Conservation (phyloP, 1,140 invertebrate species). For the Drosophila setifemur region DNA sequence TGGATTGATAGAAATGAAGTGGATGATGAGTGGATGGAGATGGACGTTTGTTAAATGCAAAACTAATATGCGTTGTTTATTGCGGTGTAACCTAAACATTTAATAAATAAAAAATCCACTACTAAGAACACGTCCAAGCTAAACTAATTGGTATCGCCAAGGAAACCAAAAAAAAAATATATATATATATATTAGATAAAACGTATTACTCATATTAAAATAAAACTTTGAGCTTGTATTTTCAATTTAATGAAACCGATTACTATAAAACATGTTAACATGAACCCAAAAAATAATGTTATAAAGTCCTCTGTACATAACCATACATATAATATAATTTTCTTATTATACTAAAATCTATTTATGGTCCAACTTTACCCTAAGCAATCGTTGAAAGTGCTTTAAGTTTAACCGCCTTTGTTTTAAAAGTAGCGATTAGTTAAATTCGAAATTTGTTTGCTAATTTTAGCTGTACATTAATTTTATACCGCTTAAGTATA, state of each 20-base stretch:
- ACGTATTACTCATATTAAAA: slow-evolving; percentile 49
- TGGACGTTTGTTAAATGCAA: neutral
- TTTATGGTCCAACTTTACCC: slow-evolving; percentile 33
- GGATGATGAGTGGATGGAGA: too few species aligned
- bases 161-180: slow-evolving; percentile 20
- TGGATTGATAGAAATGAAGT: too few species aligned
- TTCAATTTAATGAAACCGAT: slow-evolving; percentile 59
- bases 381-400: slow-evolving; percentile 76
- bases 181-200: slow-evolving; percentile 43
- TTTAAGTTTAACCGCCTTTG: slow-evolving; percentile 65
- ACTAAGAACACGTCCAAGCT: slow-evolving; percentile 56
- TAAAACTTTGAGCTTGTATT: slow-evolving; percentile 71
- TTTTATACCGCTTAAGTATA: slow-evolving; percentile 29
- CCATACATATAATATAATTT: slow-evolving; percentile 30
- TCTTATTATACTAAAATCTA: slow-evolving; percentile 35
- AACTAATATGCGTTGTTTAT: neutral
- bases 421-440: slow-evolving; percentile 50
- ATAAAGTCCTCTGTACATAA: slow-evolving; percentile 39
- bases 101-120: slow-evolving; percentile 27
- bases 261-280: slow-evolving; percentile 62
- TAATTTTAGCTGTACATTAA: slow-evolving; percentile 35
- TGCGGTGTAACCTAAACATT: slow-evolving; percentile 6
- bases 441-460: slow-evolving; percentile 5
- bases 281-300: slow-evolving; percentile 36
- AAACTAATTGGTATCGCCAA: slow-evolving; percentile 45